These are phyloP conservation scores for Calameuta idolon DNA, from an alignment of 2,888 invertebrate species.

Conservation along the genomic window DNA sequence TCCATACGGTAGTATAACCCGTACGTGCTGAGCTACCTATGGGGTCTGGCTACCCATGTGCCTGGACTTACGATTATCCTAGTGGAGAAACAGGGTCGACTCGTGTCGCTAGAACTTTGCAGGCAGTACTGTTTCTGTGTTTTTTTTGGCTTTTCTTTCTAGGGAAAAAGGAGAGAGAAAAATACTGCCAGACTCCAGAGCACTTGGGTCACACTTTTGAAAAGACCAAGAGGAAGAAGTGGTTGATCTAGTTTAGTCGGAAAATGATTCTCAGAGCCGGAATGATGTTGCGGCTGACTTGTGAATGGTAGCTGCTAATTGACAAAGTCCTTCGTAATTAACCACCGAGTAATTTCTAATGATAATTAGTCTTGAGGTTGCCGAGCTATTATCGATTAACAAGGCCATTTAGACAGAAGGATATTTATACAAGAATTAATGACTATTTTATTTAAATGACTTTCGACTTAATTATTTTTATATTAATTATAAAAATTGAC, in stretches of 20 bases:
- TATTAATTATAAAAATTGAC: background rate
- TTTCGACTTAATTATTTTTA: background rate
- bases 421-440: background rate
- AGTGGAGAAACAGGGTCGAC: background rate
- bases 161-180: background rate
- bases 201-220: conserved; percentile 54
- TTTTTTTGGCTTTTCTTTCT: background rate
- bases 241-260: conserved; percentile 55
- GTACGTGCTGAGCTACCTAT: background rate
- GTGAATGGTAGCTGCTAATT: background rate
- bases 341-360: background rate
- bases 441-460: background rate
- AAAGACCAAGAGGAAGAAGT: conserved; percentile 43
- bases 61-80: background rate
- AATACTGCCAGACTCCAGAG: conserved; percentile 38
- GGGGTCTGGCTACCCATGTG: background rate
- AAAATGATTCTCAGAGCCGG: conserved; percentile 39
- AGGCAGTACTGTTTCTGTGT: background rate
- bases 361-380: background rate
- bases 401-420: background rate
- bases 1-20: background rate
- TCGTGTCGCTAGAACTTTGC: background rate
- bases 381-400: background rate
- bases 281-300: background rate
- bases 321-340: background rate